phyloP scores from a whole-genome alignment of 2,797 vertebrate genomes.

The Anas bernieri region DNA sequence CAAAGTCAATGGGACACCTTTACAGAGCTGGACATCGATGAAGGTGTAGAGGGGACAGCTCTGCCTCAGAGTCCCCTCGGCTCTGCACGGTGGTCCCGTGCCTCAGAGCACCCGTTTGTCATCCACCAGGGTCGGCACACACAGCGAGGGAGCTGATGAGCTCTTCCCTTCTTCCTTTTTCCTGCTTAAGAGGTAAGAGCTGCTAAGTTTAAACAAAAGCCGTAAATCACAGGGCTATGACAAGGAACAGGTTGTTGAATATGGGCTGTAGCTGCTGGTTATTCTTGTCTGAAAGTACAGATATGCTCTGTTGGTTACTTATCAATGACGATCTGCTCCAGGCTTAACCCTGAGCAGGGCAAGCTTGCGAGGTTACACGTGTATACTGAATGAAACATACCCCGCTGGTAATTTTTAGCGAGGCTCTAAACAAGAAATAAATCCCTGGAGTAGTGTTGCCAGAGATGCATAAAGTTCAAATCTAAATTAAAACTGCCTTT shows the following conservation, averaged over 20 bases:
- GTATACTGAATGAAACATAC: slow-evolving; percentile 57
- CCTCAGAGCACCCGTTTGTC: fast-evolving
- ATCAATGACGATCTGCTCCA: not conserved
- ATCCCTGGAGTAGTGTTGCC: slow-evolving; percentile 47
- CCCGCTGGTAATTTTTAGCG: slow-evolving; percentile 60
- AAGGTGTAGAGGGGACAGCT: not conserved
- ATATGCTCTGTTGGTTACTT: not conserved
- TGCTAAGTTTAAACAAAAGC: not conserved
- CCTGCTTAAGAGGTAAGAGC: slow-evolving; percentile 23
- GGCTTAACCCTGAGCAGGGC: not conserved
- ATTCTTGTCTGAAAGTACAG: not conserved
- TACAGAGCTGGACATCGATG: not conserved
- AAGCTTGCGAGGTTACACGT: slow-evolving; percentile 50
- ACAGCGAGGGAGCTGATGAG: not conserved
- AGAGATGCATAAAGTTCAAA: slow-evolving; percentile 65
- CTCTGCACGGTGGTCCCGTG: not conserved
- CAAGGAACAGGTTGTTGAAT: not conserved
- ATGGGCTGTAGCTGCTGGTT: not conserved
- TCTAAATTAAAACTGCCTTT: slow-evolving; percentile 63
- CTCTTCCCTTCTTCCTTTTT: not conserved
- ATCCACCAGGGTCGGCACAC: fast-evolving
- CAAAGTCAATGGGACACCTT: not conserved
- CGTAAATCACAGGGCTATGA: not conserved
- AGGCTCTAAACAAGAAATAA: slow-evolving; percentile 61
- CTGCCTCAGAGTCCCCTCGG: fast-evolving